These are phyloP conservation scores for Vulpes vulpes DNA, from an alignment of 2,113 vertebrate species.

Conservation along the genomic window DNA sequence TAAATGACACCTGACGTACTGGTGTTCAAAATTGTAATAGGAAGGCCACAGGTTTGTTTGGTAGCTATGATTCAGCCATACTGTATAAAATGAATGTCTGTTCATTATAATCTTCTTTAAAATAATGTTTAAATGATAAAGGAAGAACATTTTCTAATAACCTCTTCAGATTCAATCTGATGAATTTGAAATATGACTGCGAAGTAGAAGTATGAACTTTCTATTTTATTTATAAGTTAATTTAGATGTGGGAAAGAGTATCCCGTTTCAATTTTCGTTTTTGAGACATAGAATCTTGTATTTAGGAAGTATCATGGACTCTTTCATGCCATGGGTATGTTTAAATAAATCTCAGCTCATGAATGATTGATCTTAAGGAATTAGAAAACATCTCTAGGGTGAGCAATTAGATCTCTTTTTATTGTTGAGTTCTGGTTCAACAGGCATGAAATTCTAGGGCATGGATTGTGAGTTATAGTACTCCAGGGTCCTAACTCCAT, in stretches of 20 bases:
- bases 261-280: neutral
- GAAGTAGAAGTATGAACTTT: neutral
- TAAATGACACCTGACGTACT: neutral
- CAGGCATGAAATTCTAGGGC: constrained; percentile 65
- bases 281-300: neutral
- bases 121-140: constrained; percentile 15
- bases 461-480: neutral
- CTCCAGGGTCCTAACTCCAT: neutral
- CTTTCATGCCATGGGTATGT: neutral
- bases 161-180: neutral
- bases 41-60: neutral
- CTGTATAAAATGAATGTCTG: neutral
- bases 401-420: constrained; percentile 68
- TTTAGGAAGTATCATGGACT: neutral
- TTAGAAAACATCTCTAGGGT: constrained; percentile 64
- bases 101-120: neutral
- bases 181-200: neutral
- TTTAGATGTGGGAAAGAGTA: neutral
- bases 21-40: neutral
- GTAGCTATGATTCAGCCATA: neutral
- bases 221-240: neutral
- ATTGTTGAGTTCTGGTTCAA: constrained; percentile 66
- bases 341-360: constrained; percentile 66
- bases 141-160: neutral
- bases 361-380: constrained; percentile 68